phyloP scores from a whole-genome alignment of 2,888 invertebrate genomes.

The Rhingia campestris region DNA sequence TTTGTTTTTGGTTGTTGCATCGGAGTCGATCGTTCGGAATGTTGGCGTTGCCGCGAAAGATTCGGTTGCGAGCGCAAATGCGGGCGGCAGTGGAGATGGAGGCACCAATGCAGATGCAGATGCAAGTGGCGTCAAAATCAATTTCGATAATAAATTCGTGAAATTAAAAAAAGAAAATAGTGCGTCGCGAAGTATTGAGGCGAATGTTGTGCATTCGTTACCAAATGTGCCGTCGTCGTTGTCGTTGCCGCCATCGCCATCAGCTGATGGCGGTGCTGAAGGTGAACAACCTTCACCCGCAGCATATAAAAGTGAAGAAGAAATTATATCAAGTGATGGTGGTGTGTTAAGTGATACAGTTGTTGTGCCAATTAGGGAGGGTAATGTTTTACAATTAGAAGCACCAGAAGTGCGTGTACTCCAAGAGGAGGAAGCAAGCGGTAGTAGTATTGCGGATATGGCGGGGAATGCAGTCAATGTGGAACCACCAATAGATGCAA shows the following conservation, averaged over 20 bases:
- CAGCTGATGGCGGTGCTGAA: slow-evolving; percentile 1
- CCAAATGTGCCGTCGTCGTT: slow-evolving; percentile 25
- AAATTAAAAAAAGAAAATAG: slow-evolving; percentile 45
- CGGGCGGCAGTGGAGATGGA: slow-evolving; percentile 8
- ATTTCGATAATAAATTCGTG: slow-evolving; percentile 31
- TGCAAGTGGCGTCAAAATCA: slow-evolving; percentile 26
- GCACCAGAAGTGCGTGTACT: slow-evolving; percentile 42
- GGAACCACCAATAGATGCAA: slow-evolving; percentile 35
- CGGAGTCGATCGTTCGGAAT: slow-evolving; percentile 60
- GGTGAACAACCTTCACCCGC: slow-evolving; percentile 20
- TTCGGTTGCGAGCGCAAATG: slow-evolving; percentile 17
- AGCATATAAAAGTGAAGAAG: slow-evolving; percentile 34
- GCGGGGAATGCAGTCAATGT: slow-evolving; percentile 30
- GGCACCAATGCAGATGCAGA: not conserved
- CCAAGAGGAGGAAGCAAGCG: slow-evolving; percentile 24
- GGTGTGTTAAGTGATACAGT: slow-evolving; percentile 60
- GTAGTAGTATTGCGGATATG: slow-evolving; percentile 22
- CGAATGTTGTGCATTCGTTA: slow-evolving; percentile 45
- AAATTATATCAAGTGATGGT: slow-evolving; percentile 51
- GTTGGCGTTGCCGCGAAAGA: slow-evolving; percentile 46
- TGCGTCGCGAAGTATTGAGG: slow-evolving; percentile 51
- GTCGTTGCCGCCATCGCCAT: not conserved
- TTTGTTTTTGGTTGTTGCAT: slow-evolving; percentile 72
- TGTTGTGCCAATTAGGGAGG: slow-evolving; percentile 53
- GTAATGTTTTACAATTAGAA: slow-evolving; percentile 52